Conservation (phyloP, 2,113 vertebrate genomes). For the Thunnus thynnus region DNA sequence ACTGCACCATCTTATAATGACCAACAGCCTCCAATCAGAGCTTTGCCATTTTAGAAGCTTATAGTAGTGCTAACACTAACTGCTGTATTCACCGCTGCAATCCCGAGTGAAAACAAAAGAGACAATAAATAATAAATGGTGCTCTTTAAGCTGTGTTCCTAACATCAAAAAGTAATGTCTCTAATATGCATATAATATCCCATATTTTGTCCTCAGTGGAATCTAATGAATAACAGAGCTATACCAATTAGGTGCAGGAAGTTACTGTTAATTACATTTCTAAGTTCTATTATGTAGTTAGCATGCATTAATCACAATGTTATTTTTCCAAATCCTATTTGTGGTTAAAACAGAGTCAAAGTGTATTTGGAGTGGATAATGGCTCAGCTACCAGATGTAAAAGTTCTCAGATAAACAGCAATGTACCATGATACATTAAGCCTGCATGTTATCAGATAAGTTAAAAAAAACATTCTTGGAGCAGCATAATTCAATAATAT, state of each 20-base stretch:
- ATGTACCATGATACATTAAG: conserved; percentile 42
- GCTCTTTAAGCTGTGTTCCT: conserved; percentile 79
- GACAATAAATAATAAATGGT: conserved; percentile 83
- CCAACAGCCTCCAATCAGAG: conserved; percentile 21
- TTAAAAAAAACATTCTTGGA: conserved; percentile 32
- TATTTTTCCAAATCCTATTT: conserved; percentile 79
- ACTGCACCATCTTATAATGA: background rate
- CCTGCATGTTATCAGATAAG: conserved; percentile 29
- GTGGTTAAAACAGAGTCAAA: conserved; percentile 76
- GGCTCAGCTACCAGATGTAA: conserved; percentile 48
- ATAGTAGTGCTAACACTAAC: conserved; percentile 22
- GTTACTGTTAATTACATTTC: conserved; percentile 82
- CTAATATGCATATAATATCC: conserved; percentile 79
- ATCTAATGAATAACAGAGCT: conserved; percentile 82
- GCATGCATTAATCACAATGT: conserved; percentile 85
- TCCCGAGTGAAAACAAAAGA: conserved; percentile 72
- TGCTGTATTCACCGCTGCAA: conserved; percentile 45
- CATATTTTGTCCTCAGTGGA: conserved; percentile 74
- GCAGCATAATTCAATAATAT: conserved; percentile 53
- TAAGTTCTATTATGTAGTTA: conserved; percentile 84
- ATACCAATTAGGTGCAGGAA: conserved; percentile 76
- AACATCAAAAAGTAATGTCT: conserved; percentile 82
- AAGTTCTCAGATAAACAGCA: conserved; percentile 57
- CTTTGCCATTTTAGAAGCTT: conserved; percentile 11
- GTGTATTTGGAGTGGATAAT: conserved; percentile 74